Percentiles rank a stretch among this genome's conserved stretches.
Conservation (phyloP, 2,113 vertebrate species). For the Poecile atricapillus region DNA sequence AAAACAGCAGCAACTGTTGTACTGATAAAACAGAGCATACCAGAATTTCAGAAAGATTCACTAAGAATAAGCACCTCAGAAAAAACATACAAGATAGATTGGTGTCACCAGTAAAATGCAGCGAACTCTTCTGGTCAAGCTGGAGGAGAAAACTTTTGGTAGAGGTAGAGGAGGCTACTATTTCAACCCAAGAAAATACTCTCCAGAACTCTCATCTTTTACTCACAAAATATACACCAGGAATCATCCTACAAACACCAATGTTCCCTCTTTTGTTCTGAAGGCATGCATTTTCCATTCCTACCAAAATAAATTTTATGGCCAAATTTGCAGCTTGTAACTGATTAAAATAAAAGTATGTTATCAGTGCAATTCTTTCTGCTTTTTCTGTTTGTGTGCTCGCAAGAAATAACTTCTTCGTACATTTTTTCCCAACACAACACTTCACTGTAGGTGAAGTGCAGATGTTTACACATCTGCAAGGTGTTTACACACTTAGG, state of each 20-base stretch:
- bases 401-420: neutral
- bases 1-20: neutral
- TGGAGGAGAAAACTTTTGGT: neutral
- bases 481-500: too few species aligned
- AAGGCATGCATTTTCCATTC: neutral
- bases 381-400: neutral
- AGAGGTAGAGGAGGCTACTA: neutral
- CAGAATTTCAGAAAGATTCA: neutral
- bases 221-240: neutral
- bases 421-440: neutral
- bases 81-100: neutral
- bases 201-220: neutral
- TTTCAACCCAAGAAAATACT: neutral
- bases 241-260: neutral
- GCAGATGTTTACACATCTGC: neutral
- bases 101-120: neutral
- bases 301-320: neutral
- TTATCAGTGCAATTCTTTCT: neutral
- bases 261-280: neutral
- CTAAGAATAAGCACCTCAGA: neutral
- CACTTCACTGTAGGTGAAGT: fast-evolving
- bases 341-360: neutral
- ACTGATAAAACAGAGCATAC: neutral
- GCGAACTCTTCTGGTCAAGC: neutral
- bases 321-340: neutral